Evolutionary conservation across 1,140 invertebrate genomes (phyloP).

Genomic region (Nymphalis io): DNA sequence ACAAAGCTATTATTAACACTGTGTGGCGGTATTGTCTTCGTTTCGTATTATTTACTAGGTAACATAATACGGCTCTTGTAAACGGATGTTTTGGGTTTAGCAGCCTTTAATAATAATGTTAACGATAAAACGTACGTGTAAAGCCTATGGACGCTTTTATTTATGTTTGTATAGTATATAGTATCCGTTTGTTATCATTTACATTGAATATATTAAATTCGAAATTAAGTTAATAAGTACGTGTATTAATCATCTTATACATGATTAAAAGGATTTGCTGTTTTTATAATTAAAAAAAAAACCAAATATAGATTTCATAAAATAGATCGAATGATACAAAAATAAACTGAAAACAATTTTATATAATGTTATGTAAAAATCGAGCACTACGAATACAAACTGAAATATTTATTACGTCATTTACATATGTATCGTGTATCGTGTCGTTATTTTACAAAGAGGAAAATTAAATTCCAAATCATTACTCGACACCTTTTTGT

Average conservation of each 20-base stretch:
- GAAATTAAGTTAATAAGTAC: background rate
- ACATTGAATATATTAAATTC: constrained; percentile 9
- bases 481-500: constrained; percentile 15
- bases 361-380: too few species aligned
- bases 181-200: constrained; percentile 3
- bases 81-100: constrained; percentile 35
- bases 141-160: constrained; percentile 32
- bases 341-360: too few species aligned
- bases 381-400: background rate
- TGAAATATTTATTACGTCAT: constrained; percentile 5
- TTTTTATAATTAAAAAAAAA: too few species aligned
- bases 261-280: too few species aligned
- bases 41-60: constrained; percentile 34
- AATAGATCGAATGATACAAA: too few species aligned
- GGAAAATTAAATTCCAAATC: constrained; percentile 19
- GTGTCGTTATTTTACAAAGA: background rate
- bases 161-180: constrained; percentile 21
- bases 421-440: constrained; percentile 3
- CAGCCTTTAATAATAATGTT: constrained; percentile 33
- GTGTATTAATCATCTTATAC: background rate
- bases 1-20: constrained; percentile 27
- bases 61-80: constrained; percentile 35
- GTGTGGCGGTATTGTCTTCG: constrained; percentile 28
- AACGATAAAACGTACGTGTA: constrained; percentile 38
- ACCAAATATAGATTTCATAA: too few species aligned